A percentile compares a stretch with the other conserved stretches of the same genome.
Evolutionary conservation across 2,888 invertebrate species (phyloP).

Genomic region (Drosophila subsilvestris): DNA sequence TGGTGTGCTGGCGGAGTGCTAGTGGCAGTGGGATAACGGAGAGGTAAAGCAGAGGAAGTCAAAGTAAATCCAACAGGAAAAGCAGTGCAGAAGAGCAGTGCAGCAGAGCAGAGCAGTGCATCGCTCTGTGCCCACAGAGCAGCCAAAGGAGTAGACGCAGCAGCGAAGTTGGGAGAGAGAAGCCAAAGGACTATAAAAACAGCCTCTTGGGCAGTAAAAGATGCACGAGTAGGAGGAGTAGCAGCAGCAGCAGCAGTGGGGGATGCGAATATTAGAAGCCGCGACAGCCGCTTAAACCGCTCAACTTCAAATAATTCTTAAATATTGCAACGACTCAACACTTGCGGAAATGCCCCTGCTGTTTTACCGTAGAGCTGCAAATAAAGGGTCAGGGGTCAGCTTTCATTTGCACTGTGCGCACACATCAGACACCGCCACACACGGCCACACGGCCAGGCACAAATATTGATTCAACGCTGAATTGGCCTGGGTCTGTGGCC

Average conservation of each 20-base stretch:
- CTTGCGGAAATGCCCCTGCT: background rate
- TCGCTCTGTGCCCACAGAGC: background rate
- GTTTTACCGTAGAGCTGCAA: background rate
- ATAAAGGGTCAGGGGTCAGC: background rate
- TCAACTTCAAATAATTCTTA: no score
- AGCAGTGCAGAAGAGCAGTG: background rate
- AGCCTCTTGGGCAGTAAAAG: background rate
- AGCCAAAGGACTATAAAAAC: background rate
- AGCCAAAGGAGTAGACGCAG: background rate
- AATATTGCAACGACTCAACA: no score
- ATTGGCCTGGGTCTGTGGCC: slow-evolving; percentile 33
- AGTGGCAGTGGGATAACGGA: background rate
- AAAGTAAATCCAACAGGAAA: background rate
- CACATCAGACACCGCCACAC: no score
- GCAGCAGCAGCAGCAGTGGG: background rate
- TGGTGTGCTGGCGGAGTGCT: background rate
- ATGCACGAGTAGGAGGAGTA: background rate
- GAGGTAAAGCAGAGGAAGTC: no score
- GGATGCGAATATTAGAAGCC: background rate
- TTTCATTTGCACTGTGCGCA: slow-evolving; percentile 14
- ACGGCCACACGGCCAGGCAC: slow-evolving; percentile 24
- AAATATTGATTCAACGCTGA: slow-evolving; percentile 67
- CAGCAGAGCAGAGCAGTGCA: no score
- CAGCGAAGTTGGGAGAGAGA: background rate
- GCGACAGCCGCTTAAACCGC: no score